Percentiles rank a stretch among this genome's conserved stretches.
phyloP scores from a whole-genome alignment of 2,797 vertebrate species.

The Danio aesculapii region DNA sequence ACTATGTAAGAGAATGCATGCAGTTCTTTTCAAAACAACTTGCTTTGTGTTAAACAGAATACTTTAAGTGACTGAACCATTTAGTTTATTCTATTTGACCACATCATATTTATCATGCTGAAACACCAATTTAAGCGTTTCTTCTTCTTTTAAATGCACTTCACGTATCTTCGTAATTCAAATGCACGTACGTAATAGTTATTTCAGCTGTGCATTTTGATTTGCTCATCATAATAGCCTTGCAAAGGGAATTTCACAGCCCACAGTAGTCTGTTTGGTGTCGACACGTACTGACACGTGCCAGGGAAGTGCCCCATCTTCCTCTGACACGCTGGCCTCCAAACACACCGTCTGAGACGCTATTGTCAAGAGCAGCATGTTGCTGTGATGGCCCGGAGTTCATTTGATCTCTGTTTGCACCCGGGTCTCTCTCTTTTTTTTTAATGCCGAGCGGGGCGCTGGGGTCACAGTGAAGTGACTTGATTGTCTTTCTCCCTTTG shows the following conservation, averaged over 20 bases:
- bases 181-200: neutral
- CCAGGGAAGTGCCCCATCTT: conserved; percentile 53
- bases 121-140: too few species aligned
- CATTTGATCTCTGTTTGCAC: conserved; percentile 64
- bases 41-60: too few species aligned
- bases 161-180: too few species aligned
- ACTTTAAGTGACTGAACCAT: too few species aligned
- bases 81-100: too few species aligned
- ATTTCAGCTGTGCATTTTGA: neutral
- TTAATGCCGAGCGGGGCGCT: conserved; percentile 56
- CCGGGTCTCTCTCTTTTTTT: conserved; percentile 40
- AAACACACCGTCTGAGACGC: conserved; percentile 45
- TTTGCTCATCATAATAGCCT: neutral
- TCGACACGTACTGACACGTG: conserved; percentile 53
- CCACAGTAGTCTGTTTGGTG: conserved; percentile 23
- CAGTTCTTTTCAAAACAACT: too few species aligned
- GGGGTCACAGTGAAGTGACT: conserved; percentile 68
- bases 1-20: too few species aligned
- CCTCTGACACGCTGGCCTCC: conserved; percentile 50
- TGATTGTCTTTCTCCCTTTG: conserved; percentile 75
- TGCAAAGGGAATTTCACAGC: conserved; percentile 14
- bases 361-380: conserved; percentile 69
- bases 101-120: too few species aligned
- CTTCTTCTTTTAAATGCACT: too few species aligned
- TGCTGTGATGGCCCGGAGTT: conserved; percentile 63